Conservation (phyloP, 2,888 invertebrate species). For the Gari tellinella region DNA sequence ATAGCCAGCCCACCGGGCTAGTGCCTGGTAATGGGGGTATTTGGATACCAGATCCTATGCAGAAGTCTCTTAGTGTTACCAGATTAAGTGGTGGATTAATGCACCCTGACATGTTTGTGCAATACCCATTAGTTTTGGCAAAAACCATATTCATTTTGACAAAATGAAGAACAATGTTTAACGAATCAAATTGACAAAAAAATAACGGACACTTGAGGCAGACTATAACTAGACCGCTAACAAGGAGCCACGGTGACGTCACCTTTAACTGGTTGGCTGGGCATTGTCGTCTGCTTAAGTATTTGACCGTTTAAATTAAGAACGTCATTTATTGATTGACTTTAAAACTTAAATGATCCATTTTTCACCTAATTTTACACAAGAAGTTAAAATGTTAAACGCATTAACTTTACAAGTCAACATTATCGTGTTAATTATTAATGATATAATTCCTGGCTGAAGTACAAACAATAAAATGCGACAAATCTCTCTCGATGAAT, state of each 20-base stretch:
- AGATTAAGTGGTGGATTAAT: conserved; percentile 67
- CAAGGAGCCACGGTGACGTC: too few relatives aligned
- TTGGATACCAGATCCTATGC: conserved; percentile 34
- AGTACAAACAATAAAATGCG: too few relatives aligned
- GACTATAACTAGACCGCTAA: not conserved
- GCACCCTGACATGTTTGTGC: conserved; percentile 73
- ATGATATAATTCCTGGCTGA: too few relatives aligned
- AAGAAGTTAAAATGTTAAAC: too few relatives aligned
- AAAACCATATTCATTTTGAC: conserved; percentile 57
- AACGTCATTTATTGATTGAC: conserved; percentile 37
- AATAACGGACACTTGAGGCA: conserved; percentile 33
- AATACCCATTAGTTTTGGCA: conserved; percentile 55
- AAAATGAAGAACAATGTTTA: conserved; percentile 54
- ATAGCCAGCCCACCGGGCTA: conserved; percentile 25
- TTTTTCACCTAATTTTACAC: too few relatives aligned
- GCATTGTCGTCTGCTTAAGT: too few relatives aligned
- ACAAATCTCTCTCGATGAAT: too few relatives aligned
- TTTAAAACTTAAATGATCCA: too few relatives aligned
- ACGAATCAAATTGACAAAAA: conserved; percentile 47
- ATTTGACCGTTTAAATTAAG: too few relatives aligned
- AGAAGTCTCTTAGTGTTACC: conserved; percentile 47
- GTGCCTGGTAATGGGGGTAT: conserved; percentile 55
- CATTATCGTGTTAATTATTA: too few relatives aligned
- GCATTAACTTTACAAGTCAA: too few relatives aligned
- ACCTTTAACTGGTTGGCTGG: too few relatives aligned